phyloP scores from a whole-genome alignment of 2,888 invertebrate species.

The Oscheius sp. region DNA sequence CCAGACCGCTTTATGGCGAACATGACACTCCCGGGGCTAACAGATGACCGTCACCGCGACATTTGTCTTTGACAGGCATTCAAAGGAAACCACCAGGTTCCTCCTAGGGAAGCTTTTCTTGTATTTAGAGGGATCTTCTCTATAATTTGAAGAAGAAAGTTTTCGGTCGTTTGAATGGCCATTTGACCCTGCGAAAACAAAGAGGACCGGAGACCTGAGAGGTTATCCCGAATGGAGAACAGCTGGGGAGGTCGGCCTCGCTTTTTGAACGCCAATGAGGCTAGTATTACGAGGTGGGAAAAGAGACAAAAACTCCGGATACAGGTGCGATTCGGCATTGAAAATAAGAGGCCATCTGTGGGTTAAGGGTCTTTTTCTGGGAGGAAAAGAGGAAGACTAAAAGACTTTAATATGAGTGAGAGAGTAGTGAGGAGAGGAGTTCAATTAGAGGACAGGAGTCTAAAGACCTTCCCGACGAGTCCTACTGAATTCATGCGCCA shows the following conservation, averaged over 20 bases:
- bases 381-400: background rate
- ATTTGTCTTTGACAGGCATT: background rate
- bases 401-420: background rate
- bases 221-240: no score
- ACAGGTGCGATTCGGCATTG: background rate
- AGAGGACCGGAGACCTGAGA: no score
- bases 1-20: slow-evolving; percentile 18
- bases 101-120: no score
- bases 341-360: background rate
- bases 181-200: no score
- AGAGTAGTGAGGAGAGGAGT: background rate
- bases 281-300: slow-evolving; percentile 1
- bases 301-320: background rate
- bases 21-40: slow-evolving; percentile 13
- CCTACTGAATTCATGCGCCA: background rate
- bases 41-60: slow-evolving; percentile 8
- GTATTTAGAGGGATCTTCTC: no score
- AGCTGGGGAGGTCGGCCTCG: slow-evolving; percentile 3
- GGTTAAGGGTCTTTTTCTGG: background rate
- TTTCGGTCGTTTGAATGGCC: background rate
- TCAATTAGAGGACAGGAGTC: slow-evolving; percentile 10
- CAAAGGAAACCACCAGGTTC: no score
- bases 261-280: slow-evolving; percentile 17
- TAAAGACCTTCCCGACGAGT: background rate
- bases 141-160: no score